These are phyloP conservation scores for Drosophila parvula DNA, from an alignment of 1,140 invertebrate genomes.

Conservation along the genomic window DNA sequence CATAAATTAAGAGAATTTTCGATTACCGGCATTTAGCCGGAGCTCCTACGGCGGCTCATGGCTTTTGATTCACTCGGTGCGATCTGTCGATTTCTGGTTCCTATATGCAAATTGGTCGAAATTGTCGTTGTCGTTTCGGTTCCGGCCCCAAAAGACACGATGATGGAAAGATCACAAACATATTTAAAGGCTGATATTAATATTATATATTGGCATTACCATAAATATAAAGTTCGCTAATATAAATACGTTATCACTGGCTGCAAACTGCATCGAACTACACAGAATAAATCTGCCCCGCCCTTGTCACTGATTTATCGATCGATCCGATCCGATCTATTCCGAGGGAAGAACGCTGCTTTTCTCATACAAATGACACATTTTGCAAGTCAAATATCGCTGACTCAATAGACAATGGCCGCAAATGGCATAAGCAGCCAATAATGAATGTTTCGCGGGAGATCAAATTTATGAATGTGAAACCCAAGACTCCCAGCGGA, in stretches of 20 bases:
- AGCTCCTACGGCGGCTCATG: slow-evolving; percentile 57
- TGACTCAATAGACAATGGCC: slow-evolving; percentile 59
- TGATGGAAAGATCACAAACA: slow-evolving; percentile 45
- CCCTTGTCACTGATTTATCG: slow-evolving; percentile 52
- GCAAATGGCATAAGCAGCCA: slow-evolving; percentile 38
- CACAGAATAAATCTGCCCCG: slow-evolving; percentile 59
- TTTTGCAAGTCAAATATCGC: slow-evolving; percentile 62
- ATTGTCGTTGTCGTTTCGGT: slow-evolving; percentile 51
- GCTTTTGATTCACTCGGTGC: slow-evolving; percentile 68
- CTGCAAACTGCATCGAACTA: slow-evolving; percentile 21
- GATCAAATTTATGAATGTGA: slow-evolving; percentile 63
- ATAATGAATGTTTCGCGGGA: slow-evolving; percentile 58
- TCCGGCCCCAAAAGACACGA: slow-evolving; percentile 59
- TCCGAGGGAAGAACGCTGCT: slow-evolving; percentile 28
- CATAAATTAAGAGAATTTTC: slow-evolving; percentile 66
- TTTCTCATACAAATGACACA: slow-evolving; percentile 57
- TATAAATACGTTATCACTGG: slow-evolving; percentile 41
- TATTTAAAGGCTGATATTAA: slow-evolving; percentile 44
- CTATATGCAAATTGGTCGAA: slow-evolving; percentile 65
- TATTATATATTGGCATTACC: slow-evolving; percentile 53
- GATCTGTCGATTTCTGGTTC: slow-evolving; percentile 35
- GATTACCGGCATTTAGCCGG: slow-evolving; percentile 71
- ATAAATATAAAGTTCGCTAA: slow-evolving; percentile 52
- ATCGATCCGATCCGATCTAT: slow-evolving; percentile 1
- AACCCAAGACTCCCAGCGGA: slow-evolving; percentile 58